Percentiles rank a stretch among this genome's conserved stretches.
Conservation (phyloP, 2,888 invertebrate species). For the Oxytorus armatus region DNA sequence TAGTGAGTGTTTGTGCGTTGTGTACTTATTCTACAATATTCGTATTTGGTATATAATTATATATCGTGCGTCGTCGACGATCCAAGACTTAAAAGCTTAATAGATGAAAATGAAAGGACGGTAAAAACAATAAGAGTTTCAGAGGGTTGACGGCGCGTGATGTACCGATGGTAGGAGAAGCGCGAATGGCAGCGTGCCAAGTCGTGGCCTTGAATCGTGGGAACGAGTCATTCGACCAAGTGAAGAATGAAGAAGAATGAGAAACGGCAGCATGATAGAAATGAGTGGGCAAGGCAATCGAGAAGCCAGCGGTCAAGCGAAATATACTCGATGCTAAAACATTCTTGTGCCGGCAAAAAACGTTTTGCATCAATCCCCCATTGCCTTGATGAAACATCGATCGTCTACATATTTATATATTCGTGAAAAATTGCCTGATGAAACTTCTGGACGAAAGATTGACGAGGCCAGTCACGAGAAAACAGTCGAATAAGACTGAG, state of each 20-base stretch:
- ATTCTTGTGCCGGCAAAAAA: too few relatives aligned
- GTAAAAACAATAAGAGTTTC: slow-evolving; percentile 3
- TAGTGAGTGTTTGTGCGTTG: too few relatives aligned
- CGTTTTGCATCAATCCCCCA: slow-evolving; percentile 27
- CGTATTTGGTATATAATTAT: too few relatives aligned
- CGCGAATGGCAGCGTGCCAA: slow-evolving; percentile 62
- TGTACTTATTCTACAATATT: too few relatives aligned
- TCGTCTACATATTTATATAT: too few relatives aligned
- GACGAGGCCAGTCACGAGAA: too few relatives aligned
- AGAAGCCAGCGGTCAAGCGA: too few relatives aligned
- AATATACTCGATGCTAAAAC: too few relatives aligned
- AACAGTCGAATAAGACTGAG: too few relatives aligned
- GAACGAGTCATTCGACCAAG: slow-evolving; percentile 46
- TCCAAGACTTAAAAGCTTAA: slow-evolving; percentile 8
- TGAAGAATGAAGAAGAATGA: background rate
- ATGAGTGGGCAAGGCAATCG: slow-evolving; percentile 10
- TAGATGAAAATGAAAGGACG: background rate
- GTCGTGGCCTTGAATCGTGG: slow-evolving; percentile 67
- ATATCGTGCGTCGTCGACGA: too few relatives aligned
- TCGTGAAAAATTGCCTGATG: too few relatives aligned
- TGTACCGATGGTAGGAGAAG: slow-evolving; percentile 4
- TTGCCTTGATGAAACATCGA: slow-evolving; percentile 33
- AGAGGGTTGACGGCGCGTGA: slow-evolving; percentile 29
- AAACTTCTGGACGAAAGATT: too few relatives aligned
- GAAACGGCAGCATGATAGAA: background rate